Evolutionary conservation across 2,888 invertebrate species (phyloP), one percentile per base, ranked within the genome.

Genomic region (Cerastis leucographa): DNA sequence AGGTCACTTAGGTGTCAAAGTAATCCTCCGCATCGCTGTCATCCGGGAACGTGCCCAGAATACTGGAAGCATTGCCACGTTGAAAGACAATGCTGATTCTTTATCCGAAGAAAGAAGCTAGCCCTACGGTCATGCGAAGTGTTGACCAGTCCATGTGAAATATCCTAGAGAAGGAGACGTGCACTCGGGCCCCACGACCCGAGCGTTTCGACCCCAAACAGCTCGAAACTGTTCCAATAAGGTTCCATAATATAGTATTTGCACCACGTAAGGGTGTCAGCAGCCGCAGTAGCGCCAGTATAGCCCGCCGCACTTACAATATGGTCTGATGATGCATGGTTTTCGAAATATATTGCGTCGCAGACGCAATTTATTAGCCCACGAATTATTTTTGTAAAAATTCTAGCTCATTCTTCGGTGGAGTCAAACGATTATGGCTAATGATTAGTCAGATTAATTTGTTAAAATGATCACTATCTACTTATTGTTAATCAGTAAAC

Each of bases 391-490:
- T n/a, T 51, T 56, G 25, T 40, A 42, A 46, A 25, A 44, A 35
- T 44, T 35, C 14, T 42, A 61, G 40, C 54, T 71, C 29, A 44
- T 59, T 62, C 40, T 74, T 77, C 65, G 72, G 76, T 51, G 49
- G 9, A 59, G 67, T 71, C 70, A 81, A 79, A 85, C 46, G 51
- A 17, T 25, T 59, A 69, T 69, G 49, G 6, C 12, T 29, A 29
- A 44, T 35, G 66, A 83, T 83, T 71, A 85, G 12, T 54, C 9
- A 25, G 56, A 75, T 35, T 72, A 40, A 25, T 56, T 71, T 44
- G n/a, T 67, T 35, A 65, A 22, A 61, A 25, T n/a, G 68, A 85
- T 84, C n/a, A 51, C 17, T 61, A 85, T 85, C 74, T 68, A 35
- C 61, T 70, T 54, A 46, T 70, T 79, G 29, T 65, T 82, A 72